Evolutionary conservation across 23 tunicate species (phyloP), one percentile per base, ranked within the genome.

Genomic region (Aplidium turbinatum): DNA sequence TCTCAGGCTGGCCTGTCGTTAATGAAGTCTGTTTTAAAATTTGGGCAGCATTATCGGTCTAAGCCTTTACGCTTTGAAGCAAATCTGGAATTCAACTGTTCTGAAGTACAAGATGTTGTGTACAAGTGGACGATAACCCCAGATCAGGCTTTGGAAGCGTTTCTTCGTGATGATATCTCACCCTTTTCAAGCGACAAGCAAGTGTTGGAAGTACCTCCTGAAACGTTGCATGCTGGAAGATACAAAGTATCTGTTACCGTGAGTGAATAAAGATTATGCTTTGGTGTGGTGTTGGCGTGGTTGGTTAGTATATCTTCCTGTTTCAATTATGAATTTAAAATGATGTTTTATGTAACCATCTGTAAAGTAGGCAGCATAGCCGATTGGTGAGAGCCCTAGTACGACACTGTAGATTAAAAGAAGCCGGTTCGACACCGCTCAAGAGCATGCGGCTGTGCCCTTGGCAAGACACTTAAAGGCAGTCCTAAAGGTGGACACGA

Each of bases 41-140:
- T 29, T 47, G 47, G 47, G 7, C 58, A 70, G 76, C 35, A 47
- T 47, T 80, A 70, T 21, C 70, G 58, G 35, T 68, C 77, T 13
- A 70, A 45, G 32, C 32, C 72, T 31, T 25, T 80, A 18, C 48
- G 57, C 48, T 56, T 80, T 29, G 85, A 80, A 31, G 73, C 87
- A 13, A 6, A 31, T 4, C 64, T 81, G 31, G 21, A 35, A 13
- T 81, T 56, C 64, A 58, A 72, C 40, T 81, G 87, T 48, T 50
- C 87, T 4, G 38, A 46, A 33, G 79, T 72, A 0, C 47, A 25
- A n/a, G 45, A 36, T 2, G 47, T 81, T 13, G 73, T 27, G 2
- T 81, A 81, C 38, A 34, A 33, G 30, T 81, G 87, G 87, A 62
- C 70, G 1, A 38, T 81, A 4, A 33, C 63, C 9, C 42, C 36